A percentile compares a stretch with the other conserved stretches of the same genome.
Conservation (phyloP, 2,113 vertebrate species). For the Esox niger region DNA sequence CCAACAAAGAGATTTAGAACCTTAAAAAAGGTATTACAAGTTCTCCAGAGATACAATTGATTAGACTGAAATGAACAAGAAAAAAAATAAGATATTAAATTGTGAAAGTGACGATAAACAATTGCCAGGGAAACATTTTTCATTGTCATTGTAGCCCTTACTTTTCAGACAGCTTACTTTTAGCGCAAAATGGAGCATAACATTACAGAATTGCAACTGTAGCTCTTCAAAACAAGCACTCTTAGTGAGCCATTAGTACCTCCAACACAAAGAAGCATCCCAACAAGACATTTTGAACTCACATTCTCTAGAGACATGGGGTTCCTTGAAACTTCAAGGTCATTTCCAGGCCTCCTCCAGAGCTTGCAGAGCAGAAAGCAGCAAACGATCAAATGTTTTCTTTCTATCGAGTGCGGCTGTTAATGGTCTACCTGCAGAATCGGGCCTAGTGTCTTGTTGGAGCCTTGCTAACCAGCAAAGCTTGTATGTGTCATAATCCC, state of each 20-base stretch:
- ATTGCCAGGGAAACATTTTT: not conserved
- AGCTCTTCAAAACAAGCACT: too few species aligned
- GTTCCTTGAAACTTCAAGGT: not conserved
- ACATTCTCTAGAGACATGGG: not conserved
- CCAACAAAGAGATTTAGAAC: slow-evolving; percentile 25
- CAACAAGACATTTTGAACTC: not conserved
- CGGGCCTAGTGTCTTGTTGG: slow-evolving; percentile 48
- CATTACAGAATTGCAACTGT: not conserved
- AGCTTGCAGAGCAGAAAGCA: not conserved
- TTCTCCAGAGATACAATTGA: slow-evolving; percentile 8
- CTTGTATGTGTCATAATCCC: slow-evolving; percentile 61
- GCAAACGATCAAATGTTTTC: not conserved
- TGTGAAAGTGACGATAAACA: not conserved
- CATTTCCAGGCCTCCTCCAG: not conserved
- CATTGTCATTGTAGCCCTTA: not conserved
- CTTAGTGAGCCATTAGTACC: too few species aligned
- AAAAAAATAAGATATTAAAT: slow-evolving; percentile 10
- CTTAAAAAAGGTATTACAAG: slow-evolving; percentile 11
- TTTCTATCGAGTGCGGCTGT: slow-evolving; percentile 10
- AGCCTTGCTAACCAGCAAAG: slow-evolving; percentile 58
- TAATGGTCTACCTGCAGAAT: slow-evolving; percentile 38
- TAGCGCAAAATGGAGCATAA: not conserved
- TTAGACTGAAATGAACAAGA: not conserved
- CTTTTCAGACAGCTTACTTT: too few species aligned
- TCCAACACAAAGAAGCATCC: not conserved